Percentiles rank a stretch among this genome's conserved stretches.
These are phyloP conservation scores for Choristoneura fumiferana DNA, from an alignment of 1,140 invertebrate species.

Conservation along the genomic window DNA sequence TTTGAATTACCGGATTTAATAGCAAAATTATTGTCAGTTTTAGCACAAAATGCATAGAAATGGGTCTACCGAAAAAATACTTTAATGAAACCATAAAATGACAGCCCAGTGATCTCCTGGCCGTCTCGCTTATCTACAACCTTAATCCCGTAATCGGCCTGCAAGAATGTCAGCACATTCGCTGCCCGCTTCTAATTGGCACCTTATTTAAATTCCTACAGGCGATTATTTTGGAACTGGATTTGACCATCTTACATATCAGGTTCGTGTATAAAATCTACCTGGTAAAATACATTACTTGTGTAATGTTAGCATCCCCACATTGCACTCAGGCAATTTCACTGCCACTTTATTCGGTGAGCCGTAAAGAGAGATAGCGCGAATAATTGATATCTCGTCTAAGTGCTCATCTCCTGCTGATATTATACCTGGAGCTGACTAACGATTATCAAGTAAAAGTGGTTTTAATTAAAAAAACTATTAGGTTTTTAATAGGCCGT, in stretches of 20 bases:
- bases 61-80: no score
- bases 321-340: conserved; percentile 56
- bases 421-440: conserved; percentile 36
- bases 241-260: conserved; percentile 45
- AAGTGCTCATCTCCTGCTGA: conserved; percentile 42
- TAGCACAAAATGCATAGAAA: no score
- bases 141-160: no score
- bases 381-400: conserved; percentile 48
- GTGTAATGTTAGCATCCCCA: conserved; percentile 49
- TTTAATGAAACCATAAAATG: conserved; percentile 52
- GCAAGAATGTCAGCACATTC: conserved; percentile 41
- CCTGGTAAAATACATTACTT: conserved; percentile 64
- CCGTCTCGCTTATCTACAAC: no score
- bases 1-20: no score
- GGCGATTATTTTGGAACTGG: conserved; percentile 56
- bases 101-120: conserved; percentile 25
- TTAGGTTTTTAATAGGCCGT: conserved; percentile 20
- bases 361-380: conserved; percentile 40
- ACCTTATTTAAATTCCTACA: conserved; percentile 64
- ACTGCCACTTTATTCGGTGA: conserved; percentile 57
- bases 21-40: no score
- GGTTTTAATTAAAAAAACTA: conserved; percentile 29
- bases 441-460: conserved; percentile 31
- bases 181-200: conserved; percentile 57
- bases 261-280: conserved; percentile 53